These are phyloP conservation scores for Notechis scutatus DNA, from an alignment of 2,113 vertebrate species.

Conservation along the genomic window DNA sequence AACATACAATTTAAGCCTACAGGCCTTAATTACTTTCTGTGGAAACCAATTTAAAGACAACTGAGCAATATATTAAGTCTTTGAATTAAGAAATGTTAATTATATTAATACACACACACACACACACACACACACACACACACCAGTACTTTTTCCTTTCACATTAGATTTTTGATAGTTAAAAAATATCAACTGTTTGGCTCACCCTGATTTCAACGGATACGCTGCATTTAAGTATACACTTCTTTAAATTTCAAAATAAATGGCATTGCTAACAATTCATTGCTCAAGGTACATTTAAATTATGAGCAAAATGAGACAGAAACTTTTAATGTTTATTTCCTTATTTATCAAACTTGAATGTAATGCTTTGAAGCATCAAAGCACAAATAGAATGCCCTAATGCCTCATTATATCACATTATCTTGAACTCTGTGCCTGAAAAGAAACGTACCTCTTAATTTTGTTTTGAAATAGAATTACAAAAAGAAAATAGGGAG, in stretches of 20 bases:
- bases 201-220: neutral
- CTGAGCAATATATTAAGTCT: neutral
- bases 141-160: neutral
- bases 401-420: neutral
- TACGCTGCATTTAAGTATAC: constrained; percentile 36
- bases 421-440: neutral
- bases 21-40: constrained; percentile 8
- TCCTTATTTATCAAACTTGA: neutral
- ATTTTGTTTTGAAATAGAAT: neutral
- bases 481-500: neutral
- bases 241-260: constrained; percentile 22
- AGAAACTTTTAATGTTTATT: neutral
- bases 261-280: constrained; percentile 3
- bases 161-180: constrained; percentile 12
- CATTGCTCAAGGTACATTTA: constrained; percentile 16
- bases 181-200: constrained; percentile 20
- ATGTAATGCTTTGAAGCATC: neutral
- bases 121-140: neutral
- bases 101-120: neutral
- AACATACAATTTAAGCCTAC: constrained; percentile 8
- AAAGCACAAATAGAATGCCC: neutral
- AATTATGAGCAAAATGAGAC: neutral
- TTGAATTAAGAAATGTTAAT: constrained; percentile 6
- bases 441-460: neutral
- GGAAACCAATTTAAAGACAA: neutral